A percentile compares a stretch with the other conserved stretches of the same genome.
These are phyloP conservation scores for Paralichthys olivaceus DNA, from an alignment of 2,113 vertebrate species.

Conservation along the genomic window DNA sequence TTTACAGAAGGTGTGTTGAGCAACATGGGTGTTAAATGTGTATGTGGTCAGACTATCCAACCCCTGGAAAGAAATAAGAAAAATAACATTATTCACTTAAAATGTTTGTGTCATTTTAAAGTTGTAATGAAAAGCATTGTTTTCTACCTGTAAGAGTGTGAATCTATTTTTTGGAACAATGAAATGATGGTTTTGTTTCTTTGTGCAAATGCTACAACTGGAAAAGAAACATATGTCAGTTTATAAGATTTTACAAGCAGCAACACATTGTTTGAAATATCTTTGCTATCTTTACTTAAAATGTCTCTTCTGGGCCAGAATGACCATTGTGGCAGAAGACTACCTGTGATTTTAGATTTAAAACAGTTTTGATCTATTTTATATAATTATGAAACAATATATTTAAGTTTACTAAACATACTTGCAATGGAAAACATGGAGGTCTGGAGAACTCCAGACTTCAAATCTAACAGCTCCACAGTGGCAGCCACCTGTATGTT, in stretches of 20 bases:
- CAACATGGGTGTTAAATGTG: conserved; percentile 92
- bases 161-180: conserved; percentile 90
- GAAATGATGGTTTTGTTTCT: conserved; percentile 96
- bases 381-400: neutral
- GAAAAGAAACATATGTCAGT: conserved; percentile 49
- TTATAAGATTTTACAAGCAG: neutral
- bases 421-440: conserved; percentile 96
- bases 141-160: conserved; percentile 89
- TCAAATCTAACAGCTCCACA: conserved; percentile 93
- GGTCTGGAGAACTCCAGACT: conserved; percentile 87
- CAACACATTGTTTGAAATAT: neutral
- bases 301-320: neutral
- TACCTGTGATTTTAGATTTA: neutral
- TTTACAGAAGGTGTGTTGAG: conserved; percentile 96
- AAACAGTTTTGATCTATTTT: neutral
- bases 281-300: neutral
- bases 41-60: conserved; percentile 90
- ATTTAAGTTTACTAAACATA: conserved; percentile 70
- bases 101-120: neutral
- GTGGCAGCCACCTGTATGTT: conserved; percentile 93
- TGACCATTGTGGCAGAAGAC: neutral
- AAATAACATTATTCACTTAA: neutral
- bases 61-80: conserved; percentile 79
- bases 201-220: conserved; percentile 97
- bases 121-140: neutral